phyloP scores from a whole-genome alignment of 2,113 vertebrate species.

The Pteropus alecto region DNA sequence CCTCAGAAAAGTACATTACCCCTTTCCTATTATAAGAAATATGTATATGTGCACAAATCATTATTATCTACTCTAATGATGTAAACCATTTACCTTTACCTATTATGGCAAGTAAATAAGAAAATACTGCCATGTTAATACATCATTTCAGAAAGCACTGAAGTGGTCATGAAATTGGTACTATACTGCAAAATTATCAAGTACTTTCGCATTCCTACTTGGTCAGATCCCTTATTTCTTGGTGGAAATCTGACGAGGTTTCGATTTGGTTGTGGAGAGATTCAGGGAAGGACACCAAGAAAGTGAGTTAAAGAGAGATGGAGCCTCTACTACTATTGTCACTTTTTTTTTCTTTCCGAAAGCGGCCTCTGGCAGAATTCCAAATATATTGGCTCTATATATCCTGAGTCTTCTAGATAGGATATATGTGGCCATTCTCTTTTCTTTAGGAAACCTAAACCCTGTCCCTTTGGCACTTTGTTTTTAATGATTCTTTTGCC shows the following conservation, averaged over 20 bases:
- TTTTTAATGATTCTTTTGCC: background rate
- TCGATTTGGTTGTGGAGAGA: background rate
- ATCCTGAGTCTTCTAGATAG: background rate
- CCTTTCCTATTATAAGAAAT: background rate
- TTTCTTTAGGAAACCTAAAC: background rate
- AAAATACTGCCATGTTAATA: background rate
- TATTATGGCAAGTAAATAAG: constrained; percentile 1
- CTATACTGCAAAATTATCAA: background rate
- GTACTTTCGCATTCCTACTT: background rate
- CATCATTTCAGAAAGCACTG: background rate
- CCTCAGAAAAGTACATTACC: background rate
- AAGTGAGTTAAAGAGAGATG: background rate
- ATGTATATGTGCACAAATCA: background rate
- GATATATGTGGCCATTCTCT: background rate
- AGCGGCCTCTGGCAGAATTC: background rate
- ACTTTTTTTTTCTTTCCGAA: background rate
- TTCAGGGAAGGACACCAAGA: background rate
- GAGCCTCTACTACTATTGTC: background rate
- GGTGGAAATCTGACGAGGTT: constrained; percentile 26
- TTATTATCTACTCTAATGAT: background rate
- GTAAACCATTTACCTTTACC: background rate
- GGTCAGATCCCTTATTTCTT: background rate
- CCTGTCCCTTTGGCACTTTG: background rate
- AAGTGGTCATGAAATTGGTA: background rate
- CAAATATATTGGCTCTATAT: background rate